Evolutionary conservation across 2,888 invertebrate genomes (phyloP), one percentile per base, ranked within the genome.

Genomic region (Drosophila macrospina): DNA sequence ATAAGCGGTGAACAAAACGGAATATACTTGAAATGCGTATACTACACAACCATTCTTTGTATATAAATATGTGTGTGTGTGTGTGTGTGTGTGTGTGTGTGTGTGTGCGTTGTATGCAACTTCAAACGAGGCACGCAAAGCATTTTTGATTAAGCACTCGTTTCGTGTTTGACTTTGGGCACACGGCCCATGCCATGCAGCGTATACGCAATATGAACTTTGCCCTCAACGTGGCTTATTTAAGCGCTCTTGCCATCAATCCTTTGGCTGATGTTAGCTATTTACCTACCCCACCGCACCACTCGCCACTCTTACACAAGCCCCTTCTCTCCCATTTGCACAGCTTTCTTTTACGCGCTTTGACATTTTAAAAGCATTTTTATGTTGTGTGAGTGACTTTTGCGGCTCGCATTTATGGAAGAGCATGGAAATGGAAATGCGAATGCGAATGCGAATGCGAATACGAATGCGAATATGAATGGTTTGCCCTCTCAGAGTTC

Each of bases 291-390:
- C 6, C 20, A 6, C 11, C 32, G 1, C 1, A 5, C 45, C 13
- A 28, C 26, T n/a, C 28, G 8, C 39, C 24, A 28, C 26, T 13
- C 39, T 26, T 20, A 20, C 54, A 6, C 7, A 7, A 20, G 7
- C 50, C 63, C 67, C 64, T 54, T 47, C 28, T 55, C 60, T 24
- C 57, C 55, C 65, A 47, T 37, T 41, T 39, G 42, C 47, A 55
- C 32, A 15, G 13, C 55, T 68, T 88, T 78, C 86, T 70, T 80
- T 74, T 75, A 81, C 74, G 74, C 79, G 88, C 85, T 86, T 86
- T 86, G 85, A 86, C 85, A 89, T 86, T 87, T 89, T 86, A 86
- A 86, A 86, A 86, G 85, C 88, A 87, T 87, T 86, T 86, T 79
- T 75, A 77, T 86, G 87, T 86, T 68, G 79, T 82, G 55, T 73